Evolutionary conservation across 2,113 vertebrate genomes (phyloP), one percentile per base, ranked within the genome.

Genomic region (Megalops atlanticus): DNA sequence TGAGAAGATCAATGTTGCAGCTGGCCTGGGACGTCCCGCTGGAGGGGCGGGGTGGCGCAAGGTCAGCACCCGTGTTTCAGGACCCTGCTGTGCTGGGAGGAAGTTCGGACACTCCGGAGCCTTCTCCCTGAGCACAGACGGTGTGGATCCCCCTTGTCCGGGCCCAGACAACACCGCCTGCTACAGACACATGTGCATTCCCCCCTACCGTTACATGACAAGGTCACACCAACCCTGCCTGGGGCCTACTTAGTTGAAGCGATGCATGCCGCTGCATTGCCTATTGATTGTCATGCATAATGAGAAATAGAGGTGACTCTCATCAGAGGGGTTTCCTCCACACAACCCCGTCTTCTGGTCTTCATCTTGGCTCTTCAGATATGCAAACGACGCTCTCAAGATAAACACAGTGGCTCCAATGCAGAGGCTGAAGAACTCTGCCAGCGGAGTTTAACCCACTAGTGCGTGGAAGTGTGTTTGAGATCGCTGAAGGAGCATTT

Each of bases 1-100:
- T 80, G 11, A 74, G 79, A 85, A 90, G 92, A 92, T 93, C 90
- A 92, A 88, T 91, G 90, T 86, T 91, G 87, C 92, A 93, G 92
- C 91, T 93, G 92, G 90, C 71, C 76, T 76, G 78, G 88, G 73
- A 70, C 83, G 87, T 88, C 87, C 82, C 76, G 80, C 75, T 71
- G 36, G 70, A 81, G 76, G 69, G 73, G 78, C 68, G 54, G 75
- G 80, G 83, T 81, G 82, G 76, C 24, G 31, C 41, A 88, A 88
- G 90, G 91, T 90, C 89, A 88, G 87, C 78, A 86, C 88, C 87
- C 89, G 86, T 45, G 1, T 78, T 79, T 76, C 76, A 76, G 83
- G 80, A 87, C 89, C 90, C 90, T 83, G 86, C 76, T 81, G 92
- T 82, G 87, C 85, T 89, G 89, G 83, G 84, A 84, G 80, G 85